phyloP scores from a whole-genome alignment of 2,113 vertebrate species.

The Chloropsis hardwickii region DNA sequence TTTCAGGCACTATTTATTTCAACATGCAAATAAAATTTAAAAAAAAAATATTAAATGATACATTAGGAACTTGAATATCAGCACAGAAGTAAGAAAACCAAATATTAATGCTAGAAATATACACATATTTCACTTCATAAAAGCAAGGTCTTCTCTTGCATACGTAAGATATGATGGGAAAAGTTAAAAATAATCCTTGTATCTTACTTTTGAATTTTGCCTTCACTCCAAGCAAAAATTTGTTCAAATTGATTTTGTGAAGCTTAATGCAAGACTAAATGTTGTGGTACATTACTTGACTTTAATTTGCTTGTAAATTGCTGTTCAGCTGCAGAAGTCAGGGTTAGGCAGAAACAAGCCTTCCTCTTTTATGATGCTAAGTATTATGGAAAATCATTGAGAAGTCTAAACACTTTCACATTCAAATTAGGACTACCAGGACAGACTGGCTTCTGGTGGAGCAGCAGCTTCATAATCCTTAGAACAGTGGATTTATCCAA shows the following conservation, averaged over 20 bases:
- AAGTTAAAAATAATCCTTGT: neutral
- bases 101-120: neutral
- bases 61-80: neutral
- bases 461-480: neutral
- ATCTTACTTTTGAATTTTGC: neutral
- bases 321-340: neutral
- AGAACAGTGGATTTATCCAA: neutral
- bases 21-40: neutral
- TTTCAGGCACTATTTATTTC: neutral
- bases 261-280: rapidly evolving
- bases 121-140: neutral
- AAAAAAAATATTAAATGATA: neutral
- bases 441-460: neutral
- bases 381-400: neutral
- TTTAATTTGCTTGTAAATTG: neutral
- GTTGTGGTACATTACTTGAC: neutral
- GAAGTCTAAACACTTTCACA: neutral
- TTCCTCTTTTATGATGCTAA: neutral
- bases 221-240: neutral
- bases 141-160: neutral
- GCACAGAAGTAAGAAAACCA: neutral
- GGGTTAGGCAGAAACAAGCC: neutral
- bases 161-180: neutral
- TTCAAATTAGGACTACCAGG: neutral
- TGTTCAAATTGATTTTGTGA: neutral